These are phyloP conservation scores for Callyntrura sp. DNA, from an alignment of 2,888 invertebrate genomes.

Conservation along the genomic window DNA sequence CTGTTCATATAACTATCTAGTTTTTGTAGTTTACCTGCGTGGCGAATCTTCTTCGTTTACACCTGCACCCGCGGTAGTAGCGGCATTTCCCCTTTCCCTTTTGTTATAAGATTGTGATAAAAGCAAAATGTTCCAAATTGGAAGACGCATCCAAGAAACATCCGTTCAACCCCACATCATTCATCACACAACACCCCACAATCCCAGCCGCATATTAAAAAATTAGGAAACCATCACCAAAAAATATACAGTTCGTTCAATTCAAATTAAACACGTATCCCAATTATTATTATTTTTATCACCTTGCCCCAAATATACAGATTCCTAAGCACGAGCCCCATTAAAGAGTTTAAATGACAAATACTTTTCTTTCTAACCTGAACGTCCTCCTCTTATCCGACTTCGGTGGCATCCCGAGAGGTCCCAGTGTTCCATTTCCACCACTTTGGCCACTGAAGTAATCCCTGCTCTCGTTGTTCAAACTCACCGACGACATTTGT, in stretches of 20 bases:
- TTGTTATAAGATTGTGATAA: background rate
- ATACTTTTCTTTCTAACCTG: conserved; percentile 65
- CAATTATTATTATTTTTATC: background rate
- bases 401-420: conserved; percentile 77
- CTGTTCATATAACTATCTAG: background rate
- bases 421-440: conserved; percentile 68
- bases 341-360: background rate
- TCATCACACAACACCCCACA: conserved; percentile 1
- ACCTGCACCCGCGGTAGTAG: background rate
- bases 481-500: conserved; percentile 58
- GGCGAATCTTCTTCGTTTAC: conserved; percentile 3
- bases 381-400: conserved; percentile 80
- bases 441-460: conserved; percentile 45
- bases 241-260: background rate
- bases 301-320: background rate
- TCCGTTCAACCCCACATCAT: background rate
- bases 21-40: conserved; percentile 34
- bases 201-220: background rate
- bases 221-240: conserved; percentile 32
- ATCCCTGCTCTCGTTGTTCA: conserved; percentile 27
- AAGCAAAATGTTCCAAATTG: background rate
- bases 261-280: background rate
- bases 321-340: background rate
- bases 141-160: background rate
- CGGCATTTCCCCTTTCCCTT: background rate